phyloP scores from a whole-genome alignment of 2,113 vertebrate species.

The Epinephelus fuscoguttatus region DNA sequence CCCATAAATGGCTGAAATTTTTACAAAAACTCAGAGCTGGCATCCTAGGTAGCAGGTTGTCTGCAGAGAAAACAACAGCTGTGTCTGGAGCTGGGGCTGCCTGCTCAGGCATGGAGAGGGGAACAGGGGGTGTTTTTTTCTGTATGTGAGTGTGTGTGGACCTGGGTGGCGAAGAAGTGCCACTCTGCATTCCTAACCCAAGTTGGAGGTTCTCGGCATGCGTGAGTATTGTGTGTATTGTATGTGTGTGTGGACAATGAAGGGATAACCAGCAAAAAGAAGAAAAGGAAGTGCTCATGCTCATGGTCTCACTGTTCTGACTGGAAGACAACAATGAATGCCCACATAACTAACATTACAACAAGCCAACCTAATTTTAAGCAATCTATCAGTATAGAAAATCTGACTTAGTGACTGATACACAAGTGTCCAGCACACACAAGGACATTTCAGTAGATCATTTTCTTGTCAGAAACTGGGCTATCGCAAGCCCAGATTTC shows the following conservation, averaged over 20 bases:
- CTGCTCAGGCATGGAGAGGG: slow-evolving; percentile 53
- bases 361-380: neutral
- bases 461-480: slow-evolving; percentile 23
- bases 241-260: slow-evolving; percentile 4
- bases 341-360: neutral
- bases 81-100: slow-evolving; percentile 64
- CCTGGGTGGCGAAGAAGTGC: slow-evolving; percentile 49
- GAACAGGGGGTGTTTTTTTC: slow-evolving; percentile 31
- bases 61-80: slow-evolving; percentile 78
- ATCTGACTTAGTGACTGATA: neutral
- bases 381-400: neutral
- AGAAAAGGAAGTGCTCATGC: neutral
- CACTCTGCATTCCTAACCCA: slow-evolving; percentile 63
- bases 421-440: neutral
- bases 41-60: slow-evolving; percentile 74
- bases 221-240: slow-evolving; percentile 1
- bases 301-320: neutral
- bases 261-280: neutral
- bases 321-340: neutral
- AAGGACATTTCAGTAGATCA: slow-evolving; percentile 15
- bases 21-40: slow-evolving; percentile 49
- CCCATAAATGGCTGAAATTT: slow-evolving; percentile 43
- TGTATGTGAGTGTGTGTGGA: slow-evolving; percentile 18
- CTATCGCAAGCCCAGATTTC: slow-evolving; percentile 23
- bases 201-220: slow-evolving; percentile 36